Conservation (phyloP, 1,140 invertebrate genomes). For the Mylabris phalerata region DNA sequence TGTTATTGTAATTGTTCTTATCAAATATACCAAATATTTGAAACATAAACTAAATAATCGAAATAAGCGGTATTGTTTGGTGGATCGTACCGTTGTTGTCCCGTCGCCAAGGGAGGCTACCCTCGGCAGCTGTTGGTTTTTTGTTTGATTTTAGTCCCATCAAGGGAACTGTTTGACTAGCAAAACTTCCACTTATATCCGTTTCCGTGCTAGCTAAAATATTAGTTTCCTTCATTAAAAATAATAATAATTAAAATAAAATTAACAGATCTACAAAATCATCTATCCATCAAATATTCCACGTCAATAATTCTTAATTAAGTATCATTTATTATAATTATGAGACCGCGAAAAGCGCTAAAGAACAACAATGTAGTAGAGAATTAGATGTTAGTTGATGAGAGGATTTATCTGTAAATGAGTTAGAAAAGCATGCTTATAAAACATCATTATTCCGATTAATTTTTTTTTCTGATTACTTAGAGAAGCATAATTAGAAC, state of each 20-base stretch:
- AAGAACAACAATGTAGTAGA: no score
- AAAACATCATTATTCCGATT: neutral
- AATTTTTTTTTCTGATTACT: no score
- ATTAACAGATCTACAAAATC: no score
- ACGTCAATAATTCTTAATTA: no score
- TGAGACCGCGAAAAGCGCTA: no score
- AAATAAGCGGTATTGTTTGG: slow-evolving; percentile 17
- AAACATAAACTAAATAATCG: neutral
- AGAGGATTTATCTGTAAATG: neutral
- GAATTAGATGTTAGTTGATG: no score
- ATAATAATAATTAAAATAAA: no score
- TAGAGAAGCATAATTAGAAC: slow-evolving; percentile 8
- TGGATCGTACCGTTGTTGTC: slow-evolving; percentile 42
- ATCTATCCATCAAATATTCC: no score
- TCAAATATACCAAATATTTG: neutral
- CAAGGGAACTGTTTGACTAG: slow-evolving; percentile 34
- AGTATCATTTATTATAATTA: no score
- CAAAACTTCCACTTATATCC: slow-evolving; percentile 35
- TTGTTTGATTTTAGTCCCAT: slow-evolving; percentile 37
- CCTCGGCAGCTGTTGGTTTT: slow-evolving; percentile 61
- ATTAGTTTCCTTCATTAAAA: neutral
- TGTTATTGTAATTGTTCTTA: neutral
- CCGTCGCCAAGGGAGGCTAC: slow-evolving; percentile 67
- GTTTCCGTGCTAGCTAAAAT: slow-evolving; percentile 40
- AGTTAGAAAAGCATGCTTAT: slow-evolving; percentile 7